Base-by-base conservation (phyloP, 1,140 invertebrate genomes). In the Leptoteleia sp. region DNA sequence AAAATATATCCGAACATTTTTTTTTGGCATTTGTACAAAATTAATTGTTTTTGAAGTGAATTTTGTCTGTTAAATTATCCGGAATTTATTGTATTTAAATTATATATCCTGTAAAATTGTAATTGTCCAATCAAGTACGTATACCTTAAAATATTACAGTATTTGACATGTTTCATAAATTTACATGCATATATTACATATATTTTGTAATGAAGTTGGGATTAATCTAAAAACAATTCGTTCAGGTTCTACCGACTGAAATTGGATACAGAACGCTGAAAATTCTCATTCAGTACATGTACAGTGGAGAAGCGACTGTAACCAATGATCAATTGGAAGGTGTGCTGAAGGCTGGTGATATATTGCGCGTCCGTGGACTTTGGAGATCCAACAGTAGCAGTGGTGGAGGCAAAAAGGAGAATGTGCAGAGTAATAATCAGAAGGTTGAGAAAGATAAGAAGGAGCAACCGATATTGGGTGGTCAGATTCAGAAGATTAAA, bases 231-330 rank as follows among this genome's bases (percentile, higher is more conserved):
- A n/a, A n/a, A n/a, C n/a, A n/a, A n/a, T n/a, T n/a, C n/a, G n/a
- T n/a, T n/a, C 70, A 89, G 88, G 94, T 97, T 16, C 89, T 97
- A 35, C 95, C 95, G 4, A 93, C 94, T 0, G 94, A 95, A 83
- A 94, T 95, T 47, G 94, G 92, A 12, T 94, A 94, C 54, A 92
- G 93, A 62, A 94, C 94, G 1, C 87, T 96, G 54, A 94, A 94
- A 84, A 94, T 94, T 48, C 89, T 96, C 0, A 93, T 95, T n/a
- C 94, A 95, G 82, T 96, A 96, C 83, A 96, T 96, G 94, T 95
- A 96, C 87, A 94, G 91, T 86, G 95, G 95, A 1, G 95, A 96
- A 89, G 94, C 94, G 17, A 96, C 94, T 12, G 94, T 96, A 4
- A 94, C 94, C 55, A 95, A 95, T 86, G 94, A 95, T 82, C 94